A percentile compares a stretch with the other conserved stretches of the same genome.
These are phyloP conservation scores for Metopia argyrocephala DNA, from an alignment of 2,888 invertebrate species.

Conservation along the genomic window DNA sequence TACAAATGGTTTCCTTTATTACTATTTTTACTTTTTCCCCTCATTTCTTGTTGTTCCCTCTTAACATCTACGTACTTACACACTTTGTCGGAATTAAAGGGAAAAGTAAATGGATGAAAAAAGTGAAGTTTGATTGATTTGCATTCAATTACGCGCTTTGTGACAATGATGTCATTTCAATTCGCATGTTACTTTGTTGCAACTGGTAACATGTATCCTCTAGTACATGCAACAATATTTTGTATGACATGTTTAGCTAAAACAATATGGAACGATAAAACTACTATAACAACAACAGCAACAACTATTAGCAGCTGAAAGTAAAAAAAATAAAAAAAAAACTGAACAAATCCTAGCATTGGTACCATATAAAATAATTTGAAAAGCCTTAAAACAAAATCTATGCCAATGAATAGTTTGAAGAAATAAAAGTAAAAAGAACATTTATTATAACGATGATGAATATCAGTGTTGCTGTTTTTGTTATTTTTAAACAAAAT, in stretches of 20 bases:
- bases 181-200: constrained; percentile 38
- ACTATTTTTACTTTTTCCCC: constrained; percentile 17
- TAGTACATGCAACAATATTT: constrained; percentile 33
- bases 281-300: not conserved
- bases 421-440: no score
- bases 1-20: not conserved
- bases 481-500: no score
- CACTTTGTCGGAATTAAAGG: not conserved
- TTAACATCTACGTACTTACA: no score
- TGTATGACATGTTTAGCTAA: constrained; percentile 7
- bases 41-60: no score
- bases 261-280: not conserved
- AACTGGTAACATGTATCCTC: constrained; percentile 1
- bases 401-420: no score
- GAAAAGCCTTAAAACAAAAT: no score
- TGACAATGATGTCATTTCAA: constrained; percentile 56
- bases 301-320: not conserved
- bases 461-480: no score
- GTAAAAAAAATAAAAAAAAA: not conserved
- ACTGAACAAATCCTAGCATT: not conserved
- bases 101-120: not conserved
- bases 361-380: no score
- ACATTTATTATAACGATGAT: no score
- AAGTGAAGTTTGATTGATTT: constrained; percentile 63
- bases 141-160: constrained; percentile 66